Evolutionary conservation across 1,140 invertebrate species (phyloP), one percentile per base, ranked within the genome.

Genomic region (Lepidurus apus): DNA sequence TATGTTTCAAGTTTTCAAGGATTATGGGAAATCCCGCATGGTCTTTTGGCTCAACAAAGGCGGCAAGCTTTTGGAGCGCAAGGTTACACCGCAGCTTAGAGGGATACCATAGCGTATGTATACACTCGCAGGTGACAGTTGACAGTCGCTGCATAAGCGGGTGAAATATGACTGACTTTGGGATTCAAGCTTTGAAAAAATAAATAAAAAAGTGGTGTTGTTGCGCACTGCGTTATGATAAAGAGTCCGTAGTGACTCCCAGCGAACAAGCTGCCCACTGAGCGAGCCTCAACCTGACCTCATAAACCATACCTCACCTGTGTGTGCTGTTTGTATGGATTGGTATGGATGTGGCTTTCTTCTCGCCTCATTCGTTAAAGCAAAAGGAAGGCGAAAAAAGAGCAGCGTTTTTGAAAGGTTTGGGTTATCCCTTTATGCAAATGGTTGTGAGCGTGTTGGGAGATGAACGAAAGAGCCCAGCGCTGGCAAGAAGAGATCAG

Each of bases 361-460:
- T 65, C 53, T 65, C 53, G 53, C 13, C 8, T 65, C 53, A 65
- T 21, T 65, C 21, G 21, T 65, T 65, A 65, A 47, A 65, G 53
- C 53, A 21, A 65, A 65, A 65, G 13, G 10, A 1, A 65, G 13
- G 53, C 53, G 21, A 65, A 65, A 65, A 47, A 47, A 65, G 21
- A 65, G 53, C 17, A 65, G 6, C 13, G 53, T 7, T 13, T 65
- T 65, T 65, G 53, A 21, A 65, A 65, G 21, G 53, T 65, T 13
- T 65, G 53, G 53, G 53, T 21, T 65, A 65, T 65, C 53, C 53
- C 53, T 65, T 65, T 65, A 65, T 65, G 53, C 53, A n/a, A 65
- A 65, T 65, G 53, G 17, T 7, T 65, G 13, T 65, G 53, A 65
- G 53, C 17, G 21, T 21, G 53, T 65, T 13, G 53, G 45, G 53